phyloP scores from a whole-genome alignment of 2,113 vertebrate species.

The Thryonomys swinderianus region DNA sequence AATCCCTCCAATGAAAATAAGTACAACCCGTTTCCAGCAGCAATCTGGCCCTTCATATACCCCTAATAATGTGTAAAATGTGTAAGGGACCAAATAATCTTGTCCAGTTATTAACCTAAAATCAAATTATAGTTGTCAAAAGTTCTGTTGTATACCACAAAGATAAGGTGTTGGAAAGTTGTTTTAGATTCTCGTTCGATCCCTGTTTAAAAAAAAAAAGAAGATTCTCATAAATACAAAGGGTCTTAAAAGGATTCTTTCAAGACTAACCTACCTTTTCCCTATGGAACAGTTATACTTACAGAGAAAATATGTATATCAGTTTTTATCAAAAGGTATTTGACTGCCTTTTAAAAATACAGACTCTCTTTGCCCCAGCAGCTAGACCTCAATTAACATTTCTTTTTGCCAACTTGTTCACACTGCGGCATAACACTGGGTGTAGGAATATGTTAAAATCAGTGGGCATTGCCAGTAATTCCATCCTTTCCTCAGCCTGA shows the following conservation, averaged over 20 bases:
- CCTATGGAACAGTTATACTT: neutral
- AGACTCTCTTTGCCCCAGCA: neutral
- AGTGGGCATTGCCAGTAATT: neutral
- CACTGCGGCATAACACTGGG: neutral
- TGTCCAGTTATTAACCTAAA: neutral
- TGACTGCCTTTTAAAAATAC: neutral
- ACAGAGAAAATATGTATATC: neutral
- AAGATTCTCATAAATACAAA: constrained; percentile 29
- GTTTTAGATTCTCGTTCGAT: neutral
- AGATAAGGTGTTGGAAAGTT: neutral
- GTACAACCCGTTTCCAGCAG: neutral
- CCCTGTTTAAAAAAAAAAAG: too few relatives aligned
- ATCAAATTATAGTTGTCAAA: neutral
- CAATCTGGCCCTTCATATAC: neutral
- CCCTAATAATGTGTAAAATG: neutral
- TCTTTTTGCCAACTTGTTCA: neutral
- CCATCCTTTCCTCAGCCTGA: neutral
- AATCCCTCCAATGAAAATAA: neutral
- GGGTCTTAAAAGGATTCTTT: neutral
- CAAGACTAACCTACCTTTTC: neutral
- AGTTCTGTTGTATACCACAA: neutral
- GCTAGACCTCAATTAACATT: neutral
- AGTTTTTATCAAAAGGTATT: neutral
- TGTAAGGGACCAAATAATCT: neutral
- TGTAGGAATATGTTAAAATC: neutral